Percentiles rank a stretch among this genome's conserved stretches.
Evolutionary conservation across 2,113 vertebrate species (phyloP).

Genomic region (Synchiropus splendidus): DNA sequence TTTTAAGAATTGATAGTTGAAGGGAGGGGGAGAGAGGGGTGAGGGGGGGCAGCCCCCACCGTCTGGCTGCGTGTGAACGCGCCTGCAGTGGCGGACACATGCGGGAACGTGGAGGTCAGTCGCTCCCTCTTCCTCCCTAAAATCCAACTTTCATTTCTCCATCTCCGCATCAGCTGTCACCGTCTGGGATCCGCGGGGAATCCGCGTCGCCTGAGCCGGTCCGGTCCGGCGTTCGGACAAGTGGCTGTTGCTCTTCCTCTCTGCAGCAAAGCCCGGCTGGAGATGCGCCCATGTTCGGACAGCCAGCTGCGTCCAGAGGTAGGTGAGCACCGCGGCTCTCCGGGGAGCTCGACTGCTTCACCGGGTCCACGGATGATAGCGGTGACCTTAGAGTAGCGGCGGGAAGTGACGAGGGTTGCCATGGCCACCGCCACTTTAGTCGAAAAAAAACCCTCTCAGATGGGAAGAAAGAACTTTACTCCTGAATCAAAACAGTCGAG

Average conservation of each 20-base stretch:
- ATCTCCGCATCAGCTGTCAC: slow-evolving; percentile 8
- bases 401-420: slow-evolving; percentile 2
- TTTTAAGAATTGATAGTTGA: too few relatives aligned
- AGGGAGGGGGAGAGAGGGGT: too few relatives aligned
- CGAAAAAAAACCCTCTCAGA: too few relatives aligned
- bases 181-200: slow-evolving; percentile 20
- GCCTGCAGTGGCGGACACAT: slow-evolving; percentile 11
- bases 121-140: slow-evolving; percentile 8
- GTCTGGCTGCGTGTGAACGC: slow-evolving; percentile 13
- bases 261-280: slow-evolving; percentile 26
- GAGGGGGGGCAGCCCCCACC: too few relatives aligned
- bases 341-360: slow-evolving; percentile 6
- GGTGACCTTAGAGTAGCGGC: too few relatives aligned
- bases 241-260: slow-evolving; percentile 39
- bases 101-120: slow-evolving; percentile 39
- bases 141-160: slow-evolving; percentile 4
- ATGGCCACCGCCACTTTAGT: slow-evolving; percentile 9
- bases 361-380: too few relatives aligned
- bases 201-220: slow-evolving; percentile 16
- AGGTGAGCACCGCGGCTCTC: slow-evolving; percentile 29
- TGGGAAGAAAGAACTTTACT: too few relatives aligned
- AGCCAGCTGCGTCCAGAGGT: slow-evolving; percentile 31
- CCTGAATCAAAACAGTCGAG: too few relatives aligned
- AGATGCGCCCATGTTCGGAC: slow-evolving; percentile 16
- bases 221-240: slow-evolving; percentile 25